Conservation (phyloP, 64 coral and sea anemone genomes). For the Actinia tenebrosa region DNA sequence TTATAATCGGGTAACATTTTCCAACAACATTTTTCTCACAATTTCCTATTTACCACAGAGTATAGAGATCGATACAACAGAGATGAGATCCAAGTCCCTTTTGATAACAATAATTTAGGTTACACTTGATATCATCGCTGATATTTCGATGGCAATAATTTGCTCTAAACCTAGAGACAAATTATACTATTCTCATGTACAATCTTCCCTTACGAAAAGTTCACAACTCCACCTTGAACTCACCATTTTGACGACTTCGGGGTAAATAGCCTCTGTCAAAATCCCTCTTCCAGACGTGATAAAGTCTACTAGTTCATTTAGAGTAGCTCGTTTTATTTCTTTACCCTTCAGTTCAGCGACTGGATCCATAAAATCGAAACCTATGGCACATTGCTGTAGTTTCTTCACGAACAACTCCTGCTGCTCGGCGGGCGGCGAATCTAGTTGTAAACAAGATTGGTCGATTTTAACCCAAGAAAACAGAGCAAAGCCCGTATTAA, state of each 20-base stretch:
- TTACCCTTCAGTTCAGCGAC: conserved; percentile 97
- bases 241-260: conserved; percentile 98
- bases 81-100: conserved; percentile 1
- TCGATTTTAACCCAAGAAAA: conserved; percentile 38
- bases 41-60: neutral
- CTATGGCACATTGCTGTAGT: conserved; percentile 97
- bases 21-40: no score
- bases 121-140: conserved; percentile 6
- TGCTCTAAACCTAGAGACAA: neutral
- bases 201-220: neutral
- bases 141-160: conserved; percentile 9
- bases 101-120: neutral
- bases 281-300: conserved; percentile 92
- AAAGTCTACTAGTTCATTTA: conserved; percentile 98
- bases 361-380: conserved; percentile 99
- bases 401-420: conserved; percentile 99
- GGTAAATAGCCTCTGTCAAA: conserved; percentile 86
- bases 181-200: neutral
- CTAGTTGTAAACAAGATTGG: conserved; percentile 87
- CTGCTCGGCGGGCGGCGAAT: conserved; percentile 90
- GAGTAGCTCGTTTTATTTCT: conserved; percentile 93
- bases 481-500: conserved; percentile 13
- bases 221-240: conserved; percentile 38
- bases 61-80: neutral
- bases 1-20: neutral